Evolutionary conservation across 2,888 invertebrate genomes (phyloP).

Genomic region (Apamea sordens): DNA sequence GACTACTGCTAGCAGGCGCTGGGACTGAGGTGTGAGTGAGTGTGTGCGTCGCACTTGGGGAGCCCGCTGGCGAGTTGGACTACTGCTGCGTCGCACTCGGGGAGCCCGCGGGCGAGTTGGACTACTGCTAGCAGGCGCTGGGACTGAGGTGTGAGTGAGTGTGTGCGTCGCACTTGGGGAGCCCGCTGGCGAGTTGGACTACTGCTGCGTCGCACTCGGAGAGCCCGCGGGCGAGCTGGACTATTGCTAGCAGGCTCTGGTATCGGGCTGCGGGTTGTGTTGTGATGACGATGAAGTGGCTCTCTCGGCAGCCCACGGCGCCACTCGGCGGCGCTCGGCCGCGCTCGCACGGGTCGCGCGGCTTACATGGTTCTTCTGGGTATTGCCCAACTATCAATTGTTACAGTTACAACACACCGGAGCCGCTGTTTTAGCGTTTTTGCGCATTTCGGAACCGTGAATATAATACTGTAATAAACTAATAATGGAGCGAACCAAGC

Average conservation of each 20-base stretch:
- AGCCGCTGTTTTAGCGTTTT: slow-evolving; percentile 40
- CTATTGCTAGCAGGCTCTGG: too few species aligned
- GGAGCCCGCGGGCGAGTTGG: not conserved
- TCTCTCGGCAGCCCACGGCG: not conserved
- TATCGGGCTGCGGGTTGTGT: not conserved
- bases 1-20: too few species aligned
- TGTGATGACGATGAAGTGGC: not conserved
- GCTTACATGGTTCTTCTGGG: slow-evolving; percentile 35
- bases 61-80: not conserved
- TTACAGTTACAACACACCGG: slow-evolving; percentile 27
- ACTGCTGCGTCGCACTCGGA: not conserved
- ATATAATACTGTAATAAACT: not conserved
- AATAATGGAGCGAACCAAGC: slow-evolving; percentile 16
- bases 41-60: too few species aligned
- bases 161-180: too few species aligned
- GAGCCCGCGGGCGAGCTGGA: not conserved
- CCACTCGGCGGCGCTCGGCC: not conserved
- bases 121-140: not conserved
- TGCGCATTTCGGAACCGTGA: slow-evolving; percentile 40
- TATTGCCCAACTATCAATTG: slow-evolving; percentile 34
- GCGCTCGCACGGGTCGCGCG: not conserved
- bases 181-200: not conserved
- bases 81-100: not conserved
- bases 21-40: not conserved
- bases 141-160: not conserved